Conservation (phyloP, 2,113 vertebrate genomes). For the Irena cyanogastra region DNA sequence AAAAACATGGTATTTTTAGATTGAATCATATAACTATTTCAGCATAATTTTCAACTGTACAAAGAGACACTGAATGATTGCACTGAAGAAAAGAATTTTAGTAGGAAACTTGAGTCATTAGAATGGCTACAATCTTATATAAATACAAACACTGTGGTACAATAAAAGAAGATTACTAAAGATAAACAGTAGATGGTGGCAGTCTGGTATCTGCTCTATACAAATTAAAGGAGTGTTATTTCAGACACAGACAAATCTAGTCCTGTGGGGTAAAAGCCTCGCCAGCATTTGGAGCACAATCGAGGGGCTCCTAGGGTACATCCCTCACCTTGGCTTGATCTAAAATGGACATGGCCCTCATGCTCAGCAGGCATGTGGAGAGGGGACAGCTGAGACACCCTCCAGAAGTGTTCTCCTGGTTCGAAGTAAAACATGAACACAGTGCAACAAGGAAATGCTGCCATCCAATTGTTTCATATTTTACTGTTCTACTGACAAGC, state of each 20-base stretch:
- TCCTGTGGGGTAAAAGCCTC: not conserved
- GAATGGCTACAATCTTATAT: not conserved
- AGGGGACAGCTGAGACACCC: not conserved
- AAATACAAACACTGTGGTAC: not conserved
- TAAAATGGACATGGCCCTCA: fast-evolving
- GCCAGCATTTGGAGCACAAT: fast-evolving
- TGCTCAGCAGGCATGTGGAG: fast-evolving
- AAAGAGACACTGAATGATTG: not conserved
- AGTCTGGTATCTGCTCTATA: not conserved
- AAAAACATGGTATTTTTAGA: constrained; percentile 15
- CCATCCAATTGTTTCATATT: fast-evolving
- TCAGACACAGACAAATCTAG: not conserved
- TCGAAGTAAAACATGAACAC: not conserved
- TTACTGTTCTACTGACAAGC: not conserved
- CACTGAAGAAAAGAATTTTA: not conserved
- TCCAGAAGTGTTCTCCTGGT: not conserved
- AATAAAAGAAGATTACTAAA: not conserved
- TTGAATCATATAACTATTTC: not conserved
- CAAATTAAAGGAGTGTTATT: not conserved
- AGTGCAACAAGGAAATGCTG: not conserved
- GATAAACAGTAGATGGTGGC: not conserved
- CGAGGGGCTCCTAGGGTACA: not conserved
- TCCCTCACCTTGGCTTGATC: not conserved
- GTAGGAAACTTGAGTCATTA: not conserved
- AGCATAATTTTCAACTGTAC: not conserved